These are phyloP conservation scores for Andrena fulva DNA, from an alignment of 2,888 invertebrate species.

Conservation along the genomic window DNA sequence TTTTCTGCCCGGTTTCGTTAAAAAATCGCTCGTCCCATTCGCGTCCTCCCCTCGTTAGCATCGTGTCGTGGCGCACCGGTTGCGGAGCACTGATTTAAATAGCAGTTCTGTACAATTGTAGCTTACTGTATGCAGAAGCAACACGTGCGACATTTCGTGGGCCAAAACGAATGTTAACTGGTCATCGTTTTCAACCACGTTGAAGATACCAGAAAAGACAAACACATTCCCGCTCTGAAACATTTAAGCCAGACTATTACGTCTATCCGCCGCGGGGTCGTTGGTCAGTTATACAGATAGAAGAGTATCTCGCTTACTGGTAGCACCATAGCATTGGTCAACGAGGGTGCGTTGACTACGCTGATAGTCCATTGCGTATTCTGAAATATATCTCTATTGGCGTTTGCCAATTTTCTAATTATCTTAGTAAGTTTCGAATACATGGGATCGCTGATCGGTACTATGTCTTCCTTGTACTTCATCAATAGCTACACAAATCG, in stretches of 20 bases:
- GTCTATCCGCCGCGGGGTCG: background rate
- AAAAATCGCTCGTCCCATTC: too few species aligned
- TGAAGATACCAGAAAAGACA: constrained; percentile 86
- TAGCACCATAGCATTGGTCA: constrained; percentile 86
- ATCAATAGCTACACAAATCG: constrained; percentile 78
- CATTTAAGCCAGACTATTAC: background rate
- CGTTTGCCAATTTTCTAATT: constrained; percentile 82
- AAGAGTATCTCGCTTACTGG: constrained; percentile 78
- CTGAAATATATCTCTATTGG: constrained; percentile 85
- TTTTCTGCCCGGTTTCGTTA: too few species aligned
- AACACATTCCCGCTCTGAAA: constrained; percentile 87
- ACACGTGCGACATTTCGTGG: constrained; percentile 88
- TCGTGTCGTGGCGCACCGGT: too few species aligned
- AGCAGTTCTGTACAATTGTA: background rate
- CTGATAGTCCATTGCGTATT: constrained; percentile 85
- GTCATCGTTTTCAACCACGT: constrained; percentile 85
- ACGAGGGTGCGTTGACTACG: constrained; percentile 83
- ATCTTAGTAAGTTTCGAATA: constrained; percentile 83
- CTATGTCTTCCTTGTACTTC: constrained; percentile 76
- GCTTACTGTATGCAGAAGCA: constrained; percentile 86
- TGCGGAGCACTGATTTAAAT: background rate
- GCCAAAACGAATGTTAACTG: constrained; percentile 86
- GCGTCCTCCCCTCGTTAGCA: too few species aligned
- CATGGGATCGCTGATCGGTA: constrained; percentile 78
- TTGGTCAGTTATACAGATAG: background rate